Base-by-base conservation (phyloP, 2,113 vertebrate genomes). In the Sus scrofa region DNA sequence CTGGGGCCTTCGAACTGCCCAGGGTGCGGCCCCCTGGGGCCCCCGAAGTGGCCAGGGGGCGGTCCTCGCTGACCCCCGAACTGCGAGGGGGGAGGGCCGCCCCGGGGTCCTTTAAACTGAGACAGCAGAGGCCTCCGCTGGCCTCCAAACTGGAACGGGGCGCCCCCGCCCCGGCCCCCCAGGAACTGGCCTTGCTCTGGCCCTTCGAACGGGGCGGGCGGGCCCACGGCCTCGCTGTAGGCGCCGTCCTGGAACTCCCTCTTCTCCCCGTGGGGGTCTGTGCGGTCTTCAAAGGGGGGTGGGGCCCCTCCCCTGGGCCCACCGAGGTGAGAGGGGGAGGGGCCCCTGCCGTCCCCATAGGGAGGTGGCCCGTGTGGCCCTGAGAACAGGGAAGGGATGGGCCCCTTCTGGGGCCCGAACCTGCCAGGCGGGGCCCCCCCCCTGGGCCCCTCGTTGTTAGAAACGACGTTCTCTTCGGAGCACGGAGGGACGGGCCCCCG, bases 321-420 rank as follows among this genome's bases (percentile, higher is more conserved):
- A 20, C 98, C 97, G 5, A 99, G 99, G 54, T 99, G 99, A 62
- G 99, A 96, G 27, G 99, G 98, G 6, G 98, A 98, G 62, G 99
- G 99, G 27, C 98, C 98, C 96, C 99, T 99, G 11, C 97, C 98
- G 30, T 99, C 99, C 92, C 97, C 97, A 22, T 98, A 99, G 78
- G 98, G 97, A 94, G 98, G 98, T 26, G 99, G 99, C 70, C 99
- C 99, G 50, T 99, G 99, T 56, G 98, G 99, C 96, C 98, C 98
- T 93, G 99, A 98, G 94, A 99, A 99, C 85, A 98, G 99, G 86
- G 99, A 99, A 96, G 99, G 99, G 77, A 99, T 98, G 34, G 98
- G 97, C 65, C 98, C 99, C 82, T 99, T 99, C 0, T 98, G 99
- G 34, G 98, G 98, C 79, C 98, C 98, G 58, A 99, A 99, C 96